Evolutionary conservation across 2,797 vertebrate genomes (phyloP), one percentile per base, ranked within the genome.

Genomic region (Fundulus diaphanus): DNA sequence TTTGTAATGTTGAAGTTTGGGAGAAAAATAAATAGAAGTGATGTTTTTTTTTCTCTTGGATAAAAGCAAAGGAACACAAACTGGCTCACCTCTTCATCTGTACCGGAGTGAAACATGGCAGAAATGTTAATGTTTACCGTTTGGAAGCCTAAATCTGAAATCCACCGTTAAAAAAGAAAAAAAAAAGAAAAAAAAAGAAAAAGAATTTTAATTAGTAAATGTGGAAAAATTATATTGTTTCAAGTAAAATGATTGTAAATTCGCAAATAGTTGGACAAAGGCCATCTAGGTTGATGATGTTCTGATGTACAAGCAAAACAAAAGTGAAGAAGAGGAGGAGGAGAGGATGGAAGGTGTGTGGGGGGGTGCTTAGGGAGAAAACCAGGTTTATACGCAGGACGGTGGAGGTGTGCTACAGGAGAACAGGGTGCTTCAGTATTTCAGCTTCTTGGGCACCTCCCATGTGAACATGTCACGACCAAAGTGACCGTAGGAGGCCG

Each of bases 401-500:
- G 92, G 94, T 92, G 91, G 91, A 90, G 69, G 89, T 92, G 92
- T 76, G 79, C 87, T 88, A 87, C 86, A 93, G n/a, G 93, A 92
- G 89, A 93, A 86, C 51, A 48, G 85, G 87, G 68, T 7, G 61
- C 2, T 78, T 97, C 90, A 99, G 80, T 95, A 97, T 89, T 96
- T 97, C 80, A 99, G 96, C 81, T 96, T 96, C 92, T 96, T 98
- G 93, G 98, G 97, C 78, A 97, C 94, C 95, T 99, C 97, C 98
- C 98, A 99, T 24, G 97, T 89, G 90, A 99, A 99, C 91, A 92
- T 87, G 52, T 97, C 96, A 33, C 97, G 97, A 89, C 98, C 97
- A 88, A 99, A 98, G 95, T 99, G 98, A 85, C 98, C 97, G 77
- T 99, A 99, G 82, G 95, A 95, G 74, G 97, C 97, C 13, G 98